Evolutionary conservation across 2,797 vertebrate species (phyloP).

Genomic region (Toxotes lorentzi): DNA sequence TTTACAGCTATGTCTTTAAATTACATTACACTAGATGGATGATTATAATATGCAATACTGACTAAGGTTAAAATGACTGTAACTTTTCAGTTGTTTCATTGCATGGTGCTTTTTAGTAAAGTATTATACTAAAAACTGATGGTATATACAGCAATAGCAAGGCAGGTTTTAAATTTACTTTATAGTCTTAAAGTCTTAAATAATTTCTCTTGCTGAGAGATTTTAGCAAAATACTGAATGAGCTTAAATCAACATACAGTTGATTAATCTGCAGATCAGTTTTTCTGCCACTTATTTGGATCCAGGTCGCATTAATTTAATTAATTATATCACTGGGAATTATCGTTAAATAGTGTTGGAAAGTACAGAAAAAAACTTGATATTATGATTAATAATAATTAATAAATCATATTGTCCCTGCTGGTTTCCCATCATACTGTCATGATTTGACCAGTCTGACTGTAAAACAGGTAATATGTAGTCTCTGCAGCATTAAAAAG

Average conservation of each 20-base stretch:
- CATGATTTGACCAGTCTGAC: background rate
- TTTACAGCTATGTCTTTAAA: constrained; percentile 21
- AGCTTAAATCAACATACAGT: background rate
- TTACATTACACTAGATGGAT: background rate
- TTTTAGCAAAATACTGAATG: too few relatives aligned
- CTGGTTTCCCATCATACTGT: background rate
- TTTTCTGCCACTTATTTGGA: background rate
- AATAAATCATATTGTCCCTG: background rate
- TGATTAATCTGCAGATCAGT: background rate
- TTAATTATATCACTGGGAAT: background rate
- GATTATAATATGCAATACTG: background rate
- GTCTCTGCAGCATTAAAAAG: background rate
- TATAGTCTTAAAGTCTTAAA: too few relatives aligned
- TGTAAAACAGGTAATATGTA: background rate
- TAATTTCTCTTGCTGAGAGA: too few relatives aligned
- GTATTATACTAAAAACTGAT: background rate
- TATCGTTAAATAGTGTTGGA: background rate
- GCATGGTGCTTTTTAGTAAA: background rate
- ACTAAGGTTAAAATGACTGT: background rate
- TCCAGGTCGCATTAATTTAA: background rate
- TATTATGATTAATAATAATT: too few relatives aligned
- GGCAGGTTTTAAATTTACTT: too few relatives aligned
- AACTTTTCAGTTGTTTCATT: background rate
- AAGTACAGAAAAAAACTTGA: background rate
- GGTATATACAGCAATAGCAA: background rate